Evolutionary conservation across 2,113 vertebrate species (phyloP).

Genomic region (Zapornia atra): DNA sequence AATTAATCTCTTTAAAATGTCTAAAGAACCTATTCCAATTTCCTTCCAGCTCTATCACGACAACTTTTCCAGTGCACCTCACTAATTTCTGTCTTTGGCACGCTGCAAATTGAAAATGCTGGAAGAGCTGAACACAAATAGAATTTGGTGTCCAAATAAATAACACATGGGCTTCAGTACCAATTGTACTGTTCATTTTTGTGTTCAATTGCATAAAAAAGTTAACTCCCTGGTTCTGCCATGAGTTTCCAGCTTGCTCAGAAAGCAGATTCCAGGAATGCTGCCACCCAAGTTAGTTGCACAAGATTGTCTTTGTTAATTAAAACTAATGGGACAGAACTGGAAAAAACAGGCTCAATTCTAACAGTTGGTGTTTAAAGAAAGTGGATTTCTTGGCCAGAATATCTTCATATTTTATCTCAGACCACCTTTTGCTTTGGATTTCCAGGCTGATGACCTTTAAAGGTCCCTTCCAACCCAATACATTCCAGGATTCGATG

Average conservation of each 20-base stretch:
- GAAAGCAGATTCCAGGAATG: conserved; percentile 35
- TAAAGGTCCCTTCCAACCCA: too few species aligned
- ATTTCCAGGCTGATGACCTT: background rate
- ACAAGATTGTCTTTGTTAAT: conserved; percentile 55
- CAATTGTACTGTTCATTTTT: background rate
- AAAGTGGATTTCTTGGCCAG: background rate
- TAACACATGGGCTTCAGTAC: conserved; percentile 39
- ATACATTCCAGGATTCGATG: too few species aligned
- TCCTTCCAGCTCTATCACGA: background rate
- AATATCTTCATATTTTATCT: background rate
- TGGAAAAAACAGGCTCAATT: background rate
- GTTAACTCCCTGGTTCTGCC: conserved; percentile 16
- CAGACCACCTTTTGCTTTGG: background rate
- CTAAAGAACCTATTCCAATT: background rate
- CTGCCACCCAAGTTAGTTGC: conserved; percentile 47
- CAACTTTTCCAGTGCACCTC: conserved; percentile 18
- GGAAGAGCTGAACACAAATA: background rate
- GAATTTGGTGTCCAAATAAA: conserved; percentile 38
- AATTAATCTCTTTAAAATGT: background rate
- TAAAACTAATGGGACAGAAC: conserved; percentile 9
- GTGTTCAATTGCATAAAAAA: background rate
- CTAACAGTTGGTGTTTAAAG: background rate
- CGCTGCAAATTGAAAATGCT: background rate
- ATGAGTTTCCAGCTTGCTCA: background rate
- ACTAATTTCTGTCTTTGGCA: conserved; percentile 30